Evolutionary conservation across 2,888 invertebrate species (phyloP).

Genomic region (Pherbina coryleti): DNA sequence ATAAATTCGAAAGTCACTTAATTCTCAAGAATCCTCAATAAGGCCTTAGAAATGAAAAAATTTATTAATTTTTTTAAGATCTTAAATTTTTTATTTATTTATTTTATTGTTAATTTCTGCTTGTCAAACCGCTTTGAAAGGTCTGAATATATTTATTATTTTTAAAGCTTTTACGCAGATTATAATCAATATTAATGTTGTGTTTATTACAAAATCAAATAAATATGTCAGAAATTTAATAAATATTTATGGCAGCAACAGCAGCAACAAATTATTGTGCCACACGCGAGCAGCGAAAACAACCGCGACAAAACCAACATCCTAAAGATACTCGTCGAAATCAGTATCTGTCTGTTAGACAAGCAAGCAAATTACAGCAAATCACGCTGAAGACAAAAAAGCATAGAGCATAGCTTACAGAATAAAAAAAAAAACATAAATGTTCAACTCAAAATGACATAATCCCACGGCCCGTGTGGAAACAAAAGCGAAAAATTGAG

Average conservation of each 20-base stretch:
- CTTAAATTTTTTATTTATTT: no score
- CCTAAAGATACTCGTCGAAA: background rate
- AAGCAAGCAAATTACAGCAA: constrained; percentile 2
- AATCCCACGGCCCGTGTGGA: background rate
- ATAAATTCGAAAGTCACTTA: no score
- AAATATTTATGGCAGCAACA: background rate
- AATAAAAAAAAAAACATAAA: background rate
- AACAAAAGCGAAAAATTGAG: constrained; percentile 24
- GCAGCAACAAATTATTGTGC: background rate
- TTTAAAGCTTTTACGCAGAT: no score
- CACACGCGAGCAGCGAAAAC: background rate
- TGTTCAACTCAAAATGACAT: constrained; percentile 16
- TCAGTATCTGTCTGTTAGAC: background rate
- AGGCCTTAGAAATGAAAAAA: no score
- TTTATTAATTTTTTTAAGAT: no score
- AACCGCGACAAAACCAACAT: background rate
- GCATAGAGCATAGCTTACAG: background rate
- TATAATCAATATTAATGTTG: no score
- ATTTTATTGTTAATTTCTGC: no score
- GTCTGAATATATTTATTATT: no score
- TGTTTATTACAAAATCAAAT: no score
- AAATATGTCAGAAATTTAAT: background rate
- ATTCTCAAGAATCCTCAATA: no score
- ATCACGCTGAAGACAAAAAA: background rate
- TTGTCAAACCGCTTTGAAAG: no score